Evolutionary conservation across 2,888 invertebrate genomes (phyloP).

Genomic region (Oscheius sp.): DNA sequence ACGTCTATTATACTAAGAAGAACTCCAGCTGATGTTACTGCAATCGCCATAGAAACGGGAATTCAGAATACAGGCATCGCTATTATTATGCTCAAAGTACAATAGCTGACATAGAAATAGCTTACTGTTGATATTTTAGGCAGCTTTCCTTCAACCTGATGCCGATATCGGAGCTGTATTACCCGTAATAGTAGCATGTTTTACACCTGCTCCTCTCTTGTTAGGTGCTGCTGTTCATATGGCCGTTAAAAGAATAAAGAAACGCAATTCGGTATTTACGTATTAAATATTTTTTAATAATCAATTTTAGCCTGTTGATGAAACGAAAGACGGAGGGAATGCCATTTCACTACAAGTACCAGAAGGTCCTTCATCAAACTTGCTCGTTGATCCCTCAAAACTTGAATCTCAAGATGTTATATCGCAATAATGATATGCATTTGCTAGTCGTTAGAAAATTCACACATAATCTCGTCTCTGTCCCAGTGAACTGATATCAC

Average conservation of each 20-base stretch:
- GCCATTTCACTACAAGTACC: conserved; percentile 18
- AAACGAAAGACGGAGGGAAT: background rate
- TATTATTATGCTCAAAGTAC: conserved; percentile 73
- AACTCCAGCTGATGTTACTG: conserved; percentile 68
- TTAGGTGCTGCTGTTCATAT: conserved; percentile 69
- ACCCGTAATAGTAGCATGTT: conserved; percentile 89
- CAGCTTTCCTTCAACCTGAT: conserved; percentile 73
- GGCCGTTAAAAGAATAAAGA: conserved; percentile 57
- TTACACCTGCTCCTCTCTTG: conserved; percentile 89
- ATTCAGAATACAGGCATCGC: conserved; percentile 76
- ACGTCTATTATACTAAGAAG: conserved; percentile 71
- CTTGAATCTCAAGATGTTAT: conserved; percentile 31
- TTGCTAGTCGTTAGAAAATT: conserved; percentile 14
- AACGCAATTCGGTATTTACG: conserved; percentile 35
- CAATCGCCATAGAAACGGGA: conserved; percentile 74
- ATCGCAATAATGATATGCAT: conserved; percentile 1
- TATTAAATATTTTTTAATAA: background rate
- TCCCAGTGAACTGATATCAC: conserved; percentile 22
- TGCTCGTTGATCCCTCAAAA: conserved; percentile 33
- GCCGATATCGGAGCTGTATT: conserved; percentile 79
- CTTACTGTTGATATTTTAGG: conserved; percentile 49
- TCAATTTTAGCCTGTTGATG: conserved; percentile 7
- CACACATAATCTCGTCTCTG: conserved; percentile 10
- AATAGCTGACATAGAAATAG: background rate
- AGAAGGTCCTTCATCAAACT: conserved; percentile 17